Percentiles rank a stretch among this genome's conserved stretches.
Evolutionary conservation across 1,140 invertebrate species (phyloP).

Genomic region (Brachionus rubens): DNA sequence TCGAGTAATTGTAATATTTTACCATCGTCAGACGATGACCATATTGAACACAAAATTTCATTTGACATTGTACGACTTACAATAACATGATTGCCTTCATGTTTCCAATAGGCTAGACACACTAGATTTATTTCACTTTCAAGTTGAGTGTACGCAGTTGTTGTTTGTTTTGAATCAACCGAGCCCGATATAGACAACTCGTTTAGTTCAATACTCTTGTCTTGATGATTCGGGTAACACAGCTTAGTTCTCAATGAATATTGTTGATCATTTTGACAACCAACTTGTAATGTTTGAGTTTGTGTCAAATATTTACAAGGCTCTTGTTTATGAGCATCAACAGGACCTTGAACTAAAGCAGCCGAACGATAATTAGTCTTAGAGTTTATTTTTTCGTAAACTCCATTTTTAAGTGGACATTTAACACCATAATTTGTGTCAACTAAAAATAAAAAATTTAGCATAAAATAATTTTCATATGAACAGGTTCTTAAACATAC

Average conservation of each 20-base stretch:
- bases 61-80: conserved; percentile 37
- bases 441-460: background rate
- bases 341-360: background rate
- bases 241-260: conserved; percentile 38
- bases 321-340: background rate
- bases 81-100: conserved; percentile 22
- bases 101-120: conserved; percentile 17
- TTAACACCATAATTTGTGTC: conserved; percentile 43
- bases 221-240: conserved; percentile 26
- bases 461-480: background rate
- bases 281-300: conserved; percentile 32
- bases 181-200: background rate
- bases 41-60: conserved; percentile 43
- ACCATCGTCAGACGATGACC: conserved; percentile 8
- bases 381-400: conserved; percentile 10
- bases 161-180: background rate
- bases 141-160: conserved; percentile 33
- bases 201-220: background rate
- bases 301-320: conserved; percentile 39
- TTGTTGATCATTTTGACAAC: conserved; percentile 15
- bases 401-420: conserved; percentile 37
- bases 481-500: background rate
- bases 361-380: background rate
- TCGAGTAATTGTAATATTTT: conserved; percentile 5
- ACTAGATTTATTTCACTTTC: conserved; percentile 45